These are phyloP conservation scores for Marcusenius ussheri DNA, from an alignment of 2,113 vertebrate genomes.

Conservation along the genomic window DNA sequence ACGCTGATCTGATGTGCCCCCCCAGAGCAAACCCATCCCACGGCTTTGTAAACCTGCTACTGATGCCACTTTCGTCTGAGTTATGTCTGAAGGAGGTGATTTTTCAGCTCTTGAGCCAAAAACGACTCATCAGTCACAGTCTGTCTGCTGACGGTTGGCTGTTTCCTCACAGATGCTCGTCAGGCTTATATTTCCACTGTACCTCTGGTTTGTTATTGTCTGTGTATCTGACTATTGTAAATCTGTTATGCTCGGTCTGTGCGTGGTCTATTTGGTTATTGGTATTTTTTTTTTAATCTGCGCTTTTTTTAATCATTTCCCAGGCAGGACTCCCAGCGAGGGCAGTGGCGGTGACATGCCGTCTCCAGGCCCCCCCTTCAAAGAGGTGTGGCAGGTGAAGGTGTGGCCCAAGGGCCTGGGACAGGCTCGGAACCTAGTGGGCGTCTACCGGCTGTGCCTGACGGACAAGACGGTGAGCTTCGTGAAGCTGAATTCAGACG, in stretches of 20 bases:
- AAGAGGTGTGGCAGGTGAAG: constrained; percentile 77
- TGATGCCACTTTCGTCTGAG: not conserved
- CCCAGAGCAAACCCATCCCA: not conserved
- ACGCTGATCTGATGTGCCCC: not conserved
- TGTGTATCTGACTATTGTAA: not conserved
- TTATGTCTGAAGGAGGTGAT: not conserved
- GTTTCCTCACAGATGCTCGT: not conserved
- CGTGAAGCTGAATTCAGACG: constrained; percentile 65
- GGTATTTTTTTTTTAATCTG: no score
- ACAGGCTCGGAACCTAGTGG: constrained; percentile 66
- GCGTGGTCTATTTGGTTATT: not conserved
- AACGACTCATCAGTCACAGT: not conserved
- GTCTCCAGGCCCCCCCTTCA: constrained; percentile 62
- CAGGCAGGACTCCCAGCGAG: constrained; percentile 63
- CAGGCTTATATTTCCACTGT: not conserved
- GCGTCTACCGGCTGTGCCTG: constrained; percentile 69
- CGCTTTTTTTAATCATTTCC: not conserved
- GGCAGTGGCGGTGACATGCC: constrained; percentile 58
- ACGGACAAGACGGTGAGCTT: constrained; percentile 71
- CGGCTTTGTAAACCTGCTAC: not conserved
- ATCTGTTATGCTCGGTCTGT: not conserved
- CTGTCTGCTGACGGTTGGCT: not conserved
- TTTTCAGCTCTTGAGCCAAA: not conserved
- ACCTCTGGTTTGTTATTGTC: not conserved
- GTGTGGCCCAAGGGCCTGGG: constrained; percentile 71